phyloP scores from a whole-genome alignment of 2,888 invertebrate genomes.

The Caenorhabditis sp. region DNA sequence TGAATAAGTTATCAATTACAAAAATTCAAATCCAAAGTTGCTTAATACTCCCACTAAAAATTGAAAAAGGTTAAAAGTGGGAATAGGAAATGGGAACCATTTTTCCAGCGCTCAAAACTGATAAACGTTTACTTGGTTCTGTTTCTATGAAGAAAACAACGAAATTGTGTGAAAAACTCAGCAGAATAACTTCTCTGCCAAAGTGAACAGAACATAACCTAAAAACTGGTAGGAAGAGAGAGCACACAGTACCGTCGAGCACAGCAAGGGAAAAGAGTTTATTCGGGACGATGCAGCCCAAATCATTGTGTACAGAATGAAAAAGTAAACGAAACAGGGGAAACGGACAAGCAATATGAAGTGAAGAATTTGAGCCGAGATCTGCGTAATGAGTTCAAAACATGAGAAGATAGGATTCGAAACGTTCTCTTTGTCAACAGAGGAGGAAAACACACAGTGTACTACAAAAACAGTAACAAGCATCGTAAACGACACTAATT shows the following conservation, averaged over 20 bases:
- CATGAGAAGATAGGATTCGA: constrained; percentile 19
- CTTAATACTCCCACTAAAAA: too few species aligned
- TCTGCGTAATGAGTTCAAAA: constrained; percentile 59
- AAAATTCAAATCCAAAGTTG: too few species aligned
- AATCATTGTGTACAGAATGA: constrained; percentile 21
- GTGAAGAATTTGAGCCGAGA: not conserved
- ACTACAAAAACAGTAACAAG: constrained; percentile 15
- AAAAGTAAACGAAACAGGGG: constrained; percentile 40
- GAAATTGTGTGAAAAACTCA: not conserved
- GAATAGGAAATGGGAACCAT: too few species aligned
- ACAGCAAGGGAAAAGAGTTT: constrained; percentile 2
- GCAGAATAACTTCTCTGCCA: not conserved
- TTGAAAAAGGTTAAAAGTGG: too few species aligned
- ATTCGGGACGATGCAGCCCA: constrained; percentile 12
- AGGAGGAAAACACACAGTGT: constrained; percentile 22
- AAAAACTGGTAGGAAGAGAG: constrained; percentile 46
- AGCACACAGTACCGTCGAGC: constrained; percentile 44
- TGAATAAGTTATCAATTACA: too few species aligned
- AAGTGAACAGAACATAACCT: constrained; percentile 13
- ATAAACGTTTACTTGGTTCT: too few species aligned
- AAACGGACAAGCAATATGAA: constrained; percentile 2
- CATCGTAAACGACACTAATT: constrained; percentile 10
- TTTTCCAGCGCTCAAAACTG: too few species aligned
- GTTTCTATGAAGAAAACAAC: too few species aligned
- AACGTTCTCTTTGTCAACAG: too few species aligned